Percentiles rank a stretch among this genome's conserved stretches.
phyloP scores from a whole-genome alignment of 2,113 vertebrate genomes.

The Notechis scutatus region DNA sequence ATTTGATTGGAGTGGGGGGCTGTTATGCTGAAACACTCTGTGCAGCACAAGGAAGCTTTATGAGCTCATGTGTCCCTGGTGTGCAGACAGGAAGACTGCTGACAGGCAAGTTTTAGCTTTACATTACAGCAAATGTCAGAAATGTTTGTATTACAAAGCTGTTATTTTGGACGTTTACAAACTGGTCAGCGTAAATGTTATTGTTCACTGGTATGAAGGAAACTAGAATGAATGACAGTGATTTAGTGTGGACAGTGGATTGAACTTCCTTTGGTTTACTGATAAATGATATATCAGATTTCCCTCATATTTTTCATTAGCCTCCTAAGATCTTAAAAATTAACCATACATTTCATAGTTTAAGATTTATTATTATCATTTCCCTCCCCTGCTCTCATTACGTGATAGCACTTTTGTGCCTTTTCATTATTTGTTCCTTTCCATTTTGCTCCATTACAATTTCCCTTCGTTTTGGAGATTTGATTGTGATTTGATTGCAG shows the following conservation, averaged over 20 bases:
- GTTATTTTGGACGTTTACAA: conserved; percentile 1
- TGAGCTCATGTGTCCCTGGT: neutral
- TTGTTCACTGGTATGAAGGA: neutral
- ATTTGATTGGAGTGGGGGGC: neutral
- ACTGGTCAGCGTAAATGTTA: neutral
- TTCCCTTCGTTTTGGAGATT: neutral
- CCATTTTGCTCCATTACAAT: neutral
- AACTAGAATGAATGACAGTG: neutral
- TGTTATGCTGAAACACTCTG: neutral
- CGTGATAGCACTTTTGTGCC: neutral
- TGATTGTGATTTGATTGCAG: neutral
- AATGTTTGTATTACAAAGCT: neutral
- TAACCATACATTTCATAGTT: neutral
- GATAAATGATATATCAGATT: neutral
- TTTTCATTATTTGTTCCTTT: neutral
- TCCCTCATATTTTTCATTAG: neutral
- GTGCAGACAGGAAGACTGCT: neutral
- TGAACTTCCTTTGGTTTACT: conserved; percentile 4
- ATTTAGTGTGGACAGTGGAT: neutral
- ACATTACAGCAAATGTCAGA: conserved; percentile 2
- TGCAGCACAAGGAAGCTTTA: neutral
- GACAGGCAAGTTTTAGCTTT: neutral
- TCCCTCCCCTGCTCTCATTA: neutral
- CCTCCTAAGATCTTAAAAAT: neutral
- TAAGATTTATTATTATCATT: neutral